Evolutionary conservation across 2,797 vertebrate genomes (phyloP).

Genomic region (Enteromius fasciolatus): DNA sequence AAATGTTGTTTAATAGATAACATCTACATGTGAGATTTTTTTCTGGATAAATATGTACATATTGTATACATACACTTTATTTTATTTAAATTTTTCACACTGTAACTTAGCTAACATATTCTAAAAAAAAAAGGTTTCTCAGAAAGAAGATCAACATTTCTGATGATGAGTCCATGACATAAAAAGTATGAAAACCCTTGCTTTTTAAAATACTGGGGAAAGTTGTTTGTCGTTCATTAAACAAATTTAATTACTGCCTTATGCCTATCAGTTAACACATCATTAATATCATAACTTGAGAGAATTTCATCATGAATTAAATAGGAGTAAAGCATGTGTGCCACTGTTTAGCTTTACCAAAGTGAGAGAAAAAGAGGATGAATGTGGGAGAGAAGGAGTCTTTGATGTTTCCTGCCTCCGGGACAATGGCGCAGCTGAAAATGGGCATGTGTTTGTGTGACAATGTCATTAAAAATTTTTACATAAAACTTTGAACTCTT

Average conservation of each 20-base stretch:
- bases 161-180: background rate
- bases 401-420: conserved; percentile 46
- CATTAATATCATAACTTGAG: background rate
- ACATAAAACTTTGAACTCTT: conserved; percentile 44
- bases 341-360: background rate
- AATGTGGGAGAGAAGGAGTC: conserved; percentile 1
- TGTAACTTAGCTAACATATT: background rate
- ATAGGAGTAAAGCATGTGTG: background rate
- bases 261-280: background rate
- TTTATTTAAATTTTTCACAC: background rate
- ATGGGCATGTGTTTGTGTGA: conserved; percentile 1
- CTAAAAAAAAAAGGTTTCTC: background rate
- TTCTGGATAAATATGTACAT: background rate
- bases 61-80: background rate
- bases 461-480: background rate
- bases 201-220: background rate
- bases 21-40: background rate
- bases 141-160: background rate
- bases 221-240: background rate
- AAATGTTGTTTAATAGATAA: background rate
- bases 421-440: conserved; percentile 36
- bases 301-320: background rate
- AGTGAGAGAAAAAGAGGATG: background rate
- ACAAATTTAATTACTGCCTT: background rate
- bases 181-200: background rate